Percentiles rank a stretch among this genome's conserved stretches.
phyloP scores from a whole-genome alignment of 1,140 invertebrate genomes.

The Leptestheria dahalacensis region DNA sequence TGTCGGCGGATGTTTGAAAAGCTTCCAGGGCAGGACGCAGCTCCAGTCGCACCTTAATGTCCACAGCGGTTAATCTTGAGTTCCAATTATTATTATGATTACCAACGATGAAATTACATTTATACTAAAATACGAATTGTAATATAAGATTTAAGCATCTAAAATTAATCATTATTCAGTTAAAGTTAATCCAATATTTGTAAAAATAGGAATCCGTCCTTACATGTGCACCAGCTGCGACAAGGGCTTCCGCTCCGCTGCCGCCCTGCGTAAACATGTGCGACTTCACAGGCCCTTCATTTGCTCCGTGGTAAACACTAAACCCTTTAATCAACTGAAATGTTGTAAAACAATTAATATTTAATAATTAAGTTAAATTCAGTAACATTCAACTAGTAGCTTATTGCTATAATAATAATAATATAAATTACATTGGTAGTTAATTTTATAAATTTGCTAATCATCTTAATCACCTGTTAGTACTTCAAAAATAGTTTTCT shows the following conservation, averaged over 20 bases:
- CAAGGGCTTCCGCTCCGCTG: slow-evolving; percentile 38
- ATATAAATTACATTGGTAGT: slow-evolving; percentile 17
- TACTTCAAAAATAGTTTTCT: not conserved
- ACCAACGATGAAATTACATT: slow-evolving; percentile 45
- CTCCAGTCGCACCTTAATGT: slow-evolving; percentile 61
- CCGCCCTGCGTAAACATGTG: slow-evolving; percentile 56
- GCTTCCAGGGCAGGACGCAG: slow-evolving; percentile 48
- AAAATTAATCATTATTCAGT: not conserved
- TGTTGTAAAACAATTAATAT: slow-evolving; percentile 19
- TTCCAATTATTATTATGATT: not conserved
- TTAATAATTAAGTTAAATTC: not conserved
- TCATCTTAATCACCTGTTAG: too few species aligned
- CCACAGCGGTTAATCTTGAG: slow-evolving; percentile 46
- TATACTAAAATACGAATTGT: slow-evolving; percentile 23
- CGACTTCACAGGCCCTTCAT: slow-evolving; percentile 52
- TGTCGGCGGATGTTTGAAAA: slow-evolving; percentile 42
- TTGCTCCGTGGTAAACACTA: slow-evolving; percentile 33
- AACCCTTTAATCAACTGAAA: too few species aligned
- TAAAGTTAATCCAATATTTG: not conserved
- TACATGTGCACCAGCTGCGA: slow-evolving; percentile 29
- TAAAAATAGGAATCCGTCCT: not conserved
- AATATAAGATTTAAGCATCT: not conserved
- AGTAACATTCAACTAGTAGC: slow-evolving; percentile 8
- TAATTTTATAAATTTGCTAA: too few species aligned
- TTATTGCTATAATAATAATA: too few species aligned